Percentiles rank a stretch among this genome's conserved stretches.
These are phyloP conservation scores for Acanthochromis polyacanthus DNA, from an alignment of 2,113 vertebrate species.

Conservation along the genomic window DNA sequence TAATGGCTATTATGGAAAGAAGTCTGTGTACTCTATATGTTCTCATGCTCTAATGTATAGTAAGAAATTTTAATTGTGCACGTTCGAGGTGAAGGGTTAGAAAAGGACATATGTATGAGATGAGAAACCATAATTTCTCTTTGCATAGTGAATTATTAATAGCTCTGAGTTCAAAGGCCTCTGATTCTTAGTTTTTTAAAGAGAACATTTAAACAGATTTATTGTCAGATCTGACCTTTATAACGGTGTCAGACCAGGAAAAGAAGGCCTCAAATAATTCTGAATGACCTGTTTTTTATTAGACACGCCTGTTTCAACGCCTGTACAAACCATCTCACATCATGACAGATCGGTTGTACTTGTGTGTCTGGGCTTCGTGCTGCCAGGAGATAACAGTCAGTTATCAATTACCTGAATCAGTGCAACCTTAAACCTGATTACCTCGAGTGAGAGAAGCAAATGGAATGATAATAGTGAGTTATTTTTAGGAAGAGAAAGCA, in stretches of 20 bases:
- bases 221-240: slow-evolving; percentile 5
- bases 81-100: background rate
- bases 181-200: slow-evolving; percentile 3
- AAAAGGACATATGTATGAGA: background rate
- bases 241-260: background rate
- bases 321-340: too few species aligned
- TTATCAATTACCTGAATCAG: too few species aligned
- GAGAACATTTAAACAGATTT: background rate
- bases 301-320: background rate
- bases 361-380: too few species aligned
- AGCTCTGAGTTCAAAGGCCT: background rate
- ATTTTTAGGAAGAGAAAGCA: too few species aligned
- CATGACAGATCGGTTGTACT: too few species aligned
- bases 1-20: background rate
- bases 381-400: too few species aligned
- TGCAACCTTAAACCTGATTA: too few species aligned
- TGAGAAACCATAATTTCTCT: background rate
- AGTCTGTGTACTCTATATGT: background rate
- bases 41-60: background rate
- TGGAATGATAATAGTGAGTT: too few species aligned
- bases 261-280: background rate
- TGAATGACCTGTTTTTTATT: slow-evolving; percentile 7
- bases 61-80: background rate
- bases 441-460: too few species aligned
- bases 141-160: slow-evolving; percentile 44